Evolutionary conservation across 2,113 vertebrate species (phyloP), one percentile per base, ranked within the genome.

Genomic region (Sorex fumeus): DNA sequence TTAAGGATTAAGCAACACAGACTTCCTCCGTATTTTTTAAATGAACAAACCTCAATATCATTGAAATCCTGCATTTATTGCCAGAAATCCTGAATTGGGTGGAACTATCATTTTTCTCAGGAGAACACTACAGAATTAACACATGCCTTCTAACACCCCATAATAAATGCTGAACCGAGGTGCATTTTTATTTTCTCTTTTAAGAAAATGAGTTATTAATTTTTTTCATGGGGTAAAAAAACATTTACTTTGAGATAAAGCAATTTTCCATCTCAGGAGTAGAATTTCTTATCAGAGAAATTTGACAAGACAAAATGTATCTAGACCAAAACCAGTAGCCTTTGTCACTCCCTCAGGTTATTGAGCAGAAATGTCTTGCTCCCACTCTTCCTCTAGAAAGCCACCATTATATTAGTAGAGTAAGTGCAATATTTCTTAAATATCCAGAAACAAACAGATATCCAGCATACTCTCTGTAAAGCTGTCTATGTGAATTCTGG

Each of bases 1-100:
- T 95, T 94, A 79, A 88, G 70, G 75, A 94, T 89, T 92, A 80
- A 88, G 64, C 53, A 91, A 83, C 84, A 93, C 87, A 93, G 91
- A 94, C 88, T 95, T 96, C 96, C 96, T 96, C 93, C 88, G 34
- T 75, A 53, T 79, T 82, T 76, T 87, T 80, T 87, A 87, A 93
- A 67, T 91, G 90, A 91, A 87, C 19, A 72, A 87, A 28, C 72
- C 70, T n/a, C 53, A 72, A 74, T 64, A 92, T 13, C 5, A 69
- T 43, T 96, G 87, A 91, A 94, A 95, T 27, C 32, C 78, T 74
- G 78, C 23, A 78, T 84, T 88, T 91, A 87, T 50, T 85, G 69
- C 91, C 93, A 95, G 47, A 94, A 81, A 95, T 93, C 74, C 69
- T 87, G 64, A 92, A 91, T 72, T 84, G 80, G 86, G 90, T 84